Conservation (phyloP, 2,888 invertebrate species). For the Amphipoea oculea region DNA sequence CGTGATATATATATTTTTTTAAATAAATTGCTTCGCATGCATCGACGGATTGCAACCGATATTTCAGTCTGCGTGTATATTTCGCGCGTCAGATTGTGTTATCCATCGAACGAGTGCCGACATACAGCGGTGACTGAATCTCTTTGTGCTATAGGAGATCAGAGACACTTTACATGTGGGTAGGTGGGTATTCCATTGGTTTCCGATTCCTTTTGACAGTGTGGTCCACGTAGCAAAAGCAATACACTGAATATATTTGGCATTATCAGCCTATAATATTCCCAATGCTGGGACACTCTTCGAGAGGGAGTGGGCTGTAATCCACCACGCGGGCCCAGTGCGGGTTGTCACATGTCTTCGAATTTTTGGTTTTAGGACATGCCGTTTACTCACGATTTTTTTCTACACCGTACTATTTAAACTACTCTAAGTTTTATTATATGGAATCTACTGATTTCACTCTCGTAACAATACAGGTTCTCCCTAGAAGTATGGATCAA, state of each 20-base stretch:
- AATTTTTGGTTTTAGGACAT: no score
- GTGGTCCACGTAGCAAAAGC: neutral
- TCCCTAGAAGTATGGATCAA: no score
- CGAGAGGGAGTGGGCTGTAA: no score
- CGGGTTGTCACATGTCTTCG: no score
- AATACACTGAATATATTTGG: neutral
- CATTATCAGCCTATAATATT: neutral
- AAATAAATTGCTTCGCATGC: constrained; percentile 21
- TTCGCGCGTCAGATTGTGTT: constrained; percentile 32
- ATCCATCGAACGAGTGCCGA: constrained; percentile 24
- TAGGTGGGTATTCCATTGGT: neutral
- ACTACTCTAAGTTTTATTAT: no score
- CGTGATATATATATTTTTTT: neutral
- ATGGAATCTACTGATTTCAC: no score
- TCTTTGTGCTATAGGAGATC: constrained; percentile 14
- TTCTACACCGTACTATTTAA: no score
- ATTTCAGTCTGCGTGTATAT: constrained; percentile 41
- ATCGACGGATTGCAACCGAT: constrained; percentile 36
- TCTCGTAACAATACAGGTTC: no score
- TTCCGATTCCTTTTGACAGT: neutral
- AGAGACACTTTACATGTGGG: constrained; percentile 13
- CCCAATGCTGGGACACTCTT: no score
- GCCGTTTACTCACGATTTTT: no score
- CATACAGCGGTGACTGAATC: constrained; percentile 19
- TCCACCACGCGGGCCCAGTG: no score